Evolutionary conservation across 2,797 vertebrate genomes (phyloP), one percentile per base, ranked within the genome.

Genomic region (Neoniphon sammara): DNA sequence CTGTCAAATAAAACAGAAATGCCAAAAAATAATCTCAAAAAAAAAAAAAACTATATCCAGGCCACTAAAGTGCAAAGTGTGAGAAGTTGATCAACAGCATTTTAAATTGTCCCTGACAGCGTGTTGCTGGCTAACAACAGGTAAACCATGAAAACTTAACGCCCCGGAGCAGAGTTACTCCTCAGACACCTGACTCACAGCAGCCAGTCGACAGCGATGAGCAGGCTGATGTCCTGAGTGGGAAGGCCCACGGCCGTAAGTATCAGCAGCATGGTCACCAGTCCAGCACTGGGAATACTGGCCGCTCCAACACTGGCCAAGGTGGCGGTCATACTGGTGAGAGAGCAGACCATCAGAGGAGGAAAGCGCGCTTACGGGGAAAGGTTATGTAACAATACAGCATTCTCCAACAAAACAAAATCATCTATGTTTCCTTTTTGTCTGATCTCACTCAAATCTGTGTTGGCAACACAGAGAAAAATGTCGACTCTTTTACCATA

Each of bases 251-350:
- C 95, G 0, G 93, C 94, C 0, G 95, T 96, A 78, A 96, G 88
- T 82, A 96, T 96, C 61, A 96, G 91, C 47, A 96, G 87, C 95
- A 96, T 96, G 63, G 95, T 96, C 27, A 96, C 95, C 80, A 96
- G 91, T 47, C 95, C 95, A 1, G 95, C 95, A 30, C 95, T 96
- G 81, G 95, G 95, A 85, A 96, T 96, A 70, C 95, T 96, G 78
- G 95, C 95, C 0, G 95, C 95, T 23, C 95, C 95, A 0, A 96
- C 94, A 64, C 95, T 96, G 78, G 95, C 95, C 82, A 96, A 87
- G 0, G 95, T 96, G 60, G 95, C 95, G 0, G 95, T 96, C 93
- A 96, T 93, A 70, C 95, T 96, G 84, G 0, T 42, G 50, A 72
- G 15, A 54, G 6, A 62, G 11, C n/a, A 18, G 21, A 69, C 1